phyloP scores from a whole-genome alignment of 2,113 vertebrate genomes.

The Tragelaphus imberbis region DNA sequence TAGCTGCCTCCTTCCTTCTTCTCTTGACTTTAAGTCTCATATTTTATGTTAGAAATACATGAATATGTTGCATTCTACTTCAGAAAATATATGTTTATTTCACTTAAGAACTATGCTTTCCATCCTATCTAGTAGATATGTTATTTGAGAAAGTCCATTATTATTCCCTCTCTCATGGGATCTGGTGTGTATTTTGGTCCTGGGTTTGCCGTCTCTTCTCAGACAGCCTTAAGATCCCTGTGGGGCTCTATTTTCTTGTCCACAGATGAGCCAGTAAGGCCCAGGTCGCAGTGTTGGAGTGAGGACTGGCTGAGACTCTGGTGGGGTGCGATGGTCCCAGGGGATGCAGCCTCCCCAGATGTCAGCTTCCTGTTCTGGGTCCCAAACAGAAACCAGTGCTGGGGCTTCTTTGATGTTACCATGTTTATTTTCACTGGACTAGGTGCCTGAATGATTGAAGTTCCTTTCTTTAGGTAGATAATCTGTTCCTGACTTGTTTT shows the following conservation, averaged over 20 bases:
- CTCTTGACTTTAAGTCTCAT: not conserved
- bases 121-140: not conserved
- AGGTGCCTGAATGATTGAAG: not conserved
- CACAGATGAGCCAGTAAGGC: not conserved
- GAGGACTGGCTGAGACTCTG: not conserved
- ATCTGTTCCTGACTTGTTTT: not conserved
- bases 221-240: not conserved
- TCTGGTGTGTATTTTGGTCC: not conserved
- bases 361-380: not conserved
- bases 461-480: not conserved
- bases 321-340: not conserved
- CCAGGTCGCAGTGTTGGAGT: rapidly evolving
- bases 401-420: not conserved
- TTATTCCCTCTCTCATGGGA: not conserved
- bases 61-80: not conserved
- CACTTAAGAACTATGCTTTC: not conserved
- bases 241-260: not conserved
- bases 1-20: not conserved
- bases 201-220: not conserved
- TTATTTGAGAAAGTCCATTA: not conserved
- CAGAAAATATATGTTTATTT: not conserved
- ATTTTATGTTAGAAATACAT: not conserved
- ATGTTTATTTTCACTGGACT: too few relatives aligned
- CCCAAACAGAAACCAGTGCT: too few relatives aligned
- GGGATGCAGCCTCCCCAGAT: not conserved